Evolutionary conservation across 1,140 invertebrate genomes (phyloP).

Genomic region (Cotesia glomerata): DNA sequence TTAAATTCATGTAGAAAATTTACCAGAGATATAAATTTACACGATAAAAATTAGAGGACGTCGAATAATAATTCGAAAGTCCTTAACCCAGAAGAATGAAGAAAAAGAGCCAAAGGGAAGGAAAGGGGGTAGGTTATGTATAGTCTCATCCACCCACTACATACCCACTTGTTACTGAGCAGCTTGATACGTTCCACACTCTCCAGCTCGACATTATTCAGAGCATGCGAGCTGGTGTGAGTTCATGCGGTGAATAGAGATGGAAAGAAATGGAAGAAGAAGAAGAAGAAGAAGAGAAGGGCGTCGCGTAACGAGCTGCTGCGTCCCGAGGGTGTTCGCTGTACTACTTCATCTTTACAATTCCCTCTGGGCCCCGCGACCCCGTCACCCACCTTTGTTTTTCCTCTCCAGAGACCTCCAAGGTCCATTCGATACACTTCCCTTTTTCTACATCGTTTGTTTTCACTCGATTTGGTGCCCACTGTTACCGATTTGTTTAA

Average conservation of each 20-base stretch:
- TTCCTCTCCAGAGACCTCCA: neutral
- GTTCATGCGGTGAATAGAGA: neutral
- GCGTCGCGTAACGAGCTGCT: slow-evolving; percentile 1
- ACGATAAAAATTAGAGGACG: neutral
- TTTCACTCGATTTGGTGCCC: neutral
- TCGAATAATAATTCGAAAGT: neutral
- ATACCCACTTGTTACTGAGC: slow-evolving; percentile 13
- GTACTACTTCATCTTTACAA: slow-evolving; percentile 20
- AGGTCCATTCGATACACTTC: slow-evolving; percentile 31
- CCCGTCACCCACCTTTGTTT: neutral
- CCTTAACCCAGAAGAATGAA: neutral
- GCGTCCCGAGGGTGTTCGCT: slow-evolving; percentile 7
- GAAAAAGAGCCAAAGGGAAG: neutral
- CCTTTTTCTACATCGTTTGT: neutral
- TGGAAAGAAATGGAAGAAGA: neutral
- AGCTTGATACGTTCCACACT: neutral
- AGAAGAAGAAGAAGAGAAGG: neutral
- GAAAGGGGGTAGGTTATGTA: neutral
- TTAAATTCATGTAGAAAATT: neutral
- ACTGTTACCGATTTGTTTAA: too few species aligned
- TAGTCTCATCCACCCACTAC: neutral
- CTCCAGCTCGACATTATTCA: neutral
- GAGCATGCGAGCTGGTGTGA: neutral
- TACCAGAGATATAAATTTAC: neutral
- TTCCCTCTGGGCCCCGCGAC: slow-evolving; percentile 3